Evolutionary conservation across 2,797 vertebrate genomes (phyloP).

Genomic region (Myoxocephalus aenaeus): DNA sequence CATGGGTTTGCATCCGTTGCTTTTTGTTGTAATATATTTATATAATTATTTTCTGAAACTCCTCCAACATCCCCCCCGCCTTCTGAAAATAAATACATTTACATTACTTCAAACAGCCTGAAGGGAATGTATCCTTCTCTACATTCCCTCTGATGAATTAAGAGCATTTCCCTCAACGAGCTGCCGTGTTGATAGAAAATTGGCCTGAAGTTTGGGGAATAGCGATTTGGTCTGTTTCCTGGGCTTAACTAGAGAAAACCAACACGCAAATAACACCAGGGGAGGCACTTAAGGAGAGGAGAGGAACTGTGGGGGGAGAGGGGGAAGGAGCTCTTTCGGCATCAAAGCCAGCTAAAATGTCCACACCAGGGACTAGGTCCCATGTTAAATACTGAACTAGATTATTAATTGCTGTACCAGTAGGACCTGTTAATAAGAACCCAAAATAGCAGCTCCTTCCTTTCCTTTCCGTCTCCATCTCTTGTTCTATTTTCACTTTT

Average conservation of each 20-base stretch:
- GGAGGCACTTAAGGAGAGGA: conserved; percentile 80
- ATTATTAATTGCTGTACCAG: conserved; percentile 85
- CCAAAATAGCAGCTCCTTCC: conserved; percentile 72
- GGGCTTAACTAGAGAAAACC: conserved; percentile 80
- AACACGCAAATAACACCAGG: conserved; percentile 82
- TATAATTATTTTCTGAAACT: conserved; percentile 2
- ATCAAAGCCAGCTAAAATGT: conserved; percentile 84
- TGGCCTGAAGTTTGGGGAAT: conserved; percentile 82
- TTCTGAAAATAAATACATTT: conserved; percentile 74
- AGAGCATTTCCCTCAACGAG: conserved; percentile 66
- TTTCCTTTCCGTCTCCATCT: conserved; percentile 54
- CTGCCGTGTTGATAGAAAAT: conserved; percentile 72
- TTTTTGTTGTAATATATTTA: not conserved
- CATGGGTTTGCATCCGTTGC: not conserved
- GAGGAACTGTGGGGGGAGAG: conserved; percentile 39
- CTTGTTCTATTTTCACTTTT: conserved; percentile 45
- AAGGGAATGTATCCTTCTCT: conserved; percentile 53
- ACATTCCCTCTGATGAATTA: conserved; percentile 72
- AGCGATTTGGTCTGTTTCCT: conserved; percentile 79
- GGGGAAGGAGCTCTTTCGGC: conserved; percentile 68
- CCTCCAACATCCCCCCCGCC: not conserved
- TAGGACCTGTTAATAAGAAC: conserved; percentile 84
- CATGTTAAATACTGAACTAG: conserved; percentile 84
- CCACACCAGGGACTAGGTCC: conserved; percentile 79
- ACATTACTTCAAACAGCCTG: conserved; percentile 73